Evolutionary conservation across 1,140 invertebrate genomes (phyloP).

Genomic region (Drosophila kikkawai): DNA sequence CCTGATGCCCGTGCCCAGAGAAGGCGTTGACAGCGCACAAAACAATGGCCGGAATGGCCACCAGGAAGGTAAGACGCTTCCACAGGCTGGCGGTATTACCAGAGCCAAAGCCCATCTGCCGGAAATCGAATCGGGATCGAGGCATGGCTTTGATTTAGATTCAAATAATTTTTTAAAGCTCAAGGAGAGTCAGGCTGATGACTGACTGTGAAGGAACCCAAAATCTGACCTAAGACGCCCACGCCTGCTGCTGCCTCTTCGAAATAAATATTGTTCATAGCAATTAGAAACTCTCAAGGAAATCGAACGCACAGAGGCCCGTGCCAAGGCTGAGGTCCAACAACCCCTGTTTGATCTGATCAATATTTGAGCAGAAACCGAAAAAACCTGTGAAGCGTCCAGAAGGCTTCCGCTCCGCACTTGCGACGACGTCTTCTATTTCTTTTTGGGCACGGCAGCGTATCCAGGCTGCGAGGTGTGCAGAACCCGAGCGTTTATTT

Average conservation of each 20-base stretch:
- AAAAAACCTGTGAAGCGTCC: constrained; percentile 34
- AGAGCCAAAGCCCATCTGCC: constrained; percentile 17
- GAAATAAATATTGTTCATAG: constrained; percentile 21
- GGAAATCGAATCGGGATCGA: constrained; percentile 13
- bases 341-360: constrained; percentile 46
- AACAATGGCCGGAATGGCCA: constrained; percentile 89
- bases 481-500: constrained; percentile 71
- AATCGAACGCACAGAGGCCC: constrained; percentile 1
- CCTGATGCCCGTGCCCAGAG: constrained; percentile 85
- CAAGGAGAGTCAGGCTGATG: neutral
- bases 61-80: constrained; percentile 89
- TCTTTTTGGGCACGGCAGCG: constrained; percentile 24
- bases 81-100: constrained; percentile 84
- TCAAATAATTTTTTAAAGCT: constrained; percentile 3
- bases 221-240: neutral
- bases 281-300: constrained; percentile 77
- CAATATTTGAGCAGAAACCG: constrained; percentile 39
- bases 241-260: constrained; percentile 8
- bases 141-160: constrained; percentile 14
- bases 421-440: constrained; percentile 3
- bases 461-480: constrained; percentile 46
- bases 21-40: constrained; percentile 90
- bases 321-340: constrained; percentile 33
- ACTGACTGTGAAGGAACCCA: neutral
- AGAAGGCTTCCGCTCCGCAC: constrained; percentile 39